Evolutionary conservation across 2,888 invertebrate genomes (phyloP), one percentile per base, ranked within the genome.

Genomic region (Dynastes grantii): DNA sequence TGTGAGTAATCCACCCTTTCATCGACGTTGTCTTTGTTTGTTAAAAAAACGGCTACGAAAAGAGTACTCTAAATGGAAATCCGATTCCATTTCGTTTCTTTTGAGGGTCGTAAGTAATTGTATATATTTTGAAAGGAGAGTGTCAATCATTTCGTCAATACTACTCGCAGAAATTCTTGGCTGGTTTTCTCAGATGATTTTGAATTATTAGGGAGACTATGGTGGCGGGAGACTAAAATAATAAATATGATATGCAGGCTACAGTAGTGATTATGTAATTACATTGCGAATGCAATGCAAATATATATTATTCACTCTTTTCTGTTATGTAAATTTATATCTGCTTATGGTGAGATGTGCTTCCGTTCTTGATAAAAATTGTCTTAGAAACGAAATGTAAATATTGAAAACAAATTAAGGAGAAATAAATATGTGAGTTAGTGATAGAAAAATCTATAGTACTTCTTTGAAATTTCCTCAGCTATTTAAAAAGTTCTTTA

Each of bases 321-420:
- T 45, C 45, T 45, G 32, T 45, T 11, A 45, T 45, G 45, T 45
- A 45, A 6, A 11, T 45, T 45, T 2, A 27, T 68, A 75, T 75
- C 61, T 75, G 45, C 16, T 75, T 84, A 84, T 86, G 87, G 86
- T 87, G 87, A 83, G 86, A 86, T 87, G 86, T 86, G 86, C 86
- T 85, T 84, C 79, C 80, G 73, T 64, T 61, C 45, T 55, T 55
- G 16, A 70, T 61, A 27, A 68, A 27, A 51, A 67, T 67, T n/a
- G 45, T 49, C 1, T 68, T 71, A n/a, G 32, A 55, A 58, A 67
- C 27, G 67, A 64, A 64, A 64, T 29, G 4, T 32, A n/a, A 45
- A 8, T 45, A 45, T 45, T 29, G 37, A 32, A 32, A 32, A n/a
- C 13, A 32, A 22, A 63, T 16, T 13, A 29, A 70, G 53, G 11